These are phyloP conservation scores for Spheniscus mendiculus DNA, from an alignment of 2,113 vertebrate species.

Conservation along the genomic window DNA sequence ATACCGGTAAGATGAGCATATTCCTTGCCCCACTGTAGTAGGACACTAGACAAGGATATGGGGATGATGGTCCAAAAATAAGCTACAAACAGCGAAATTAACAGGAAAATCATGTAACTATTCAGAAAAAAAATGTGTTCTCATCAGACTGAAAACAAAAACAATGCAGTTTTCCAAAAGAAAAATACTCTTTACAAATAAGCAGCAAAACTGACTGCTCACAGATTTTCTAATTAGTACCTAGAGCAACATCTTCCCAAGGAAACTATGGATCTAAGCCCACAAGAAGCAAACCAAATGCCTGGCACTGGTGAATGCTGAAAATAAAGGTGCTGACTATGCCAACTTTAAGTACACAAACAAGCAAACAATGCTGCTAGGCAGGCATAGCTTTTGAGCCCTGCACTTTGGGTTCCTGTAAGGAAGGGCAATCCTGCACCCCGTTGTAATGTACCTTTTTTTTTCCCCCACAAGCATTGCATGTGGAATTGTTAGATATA, in stretches of 20 bases:
- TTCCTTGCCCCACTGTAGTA: neutral
- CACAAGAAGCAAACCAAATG: neutral
- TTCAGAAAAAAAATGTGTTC: neutral
- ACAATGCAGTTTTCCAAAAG: neutral
- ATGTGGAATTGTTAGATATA: neutral
- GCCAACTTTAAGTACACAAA: neutral
- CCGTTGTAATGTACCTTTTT: neutral
- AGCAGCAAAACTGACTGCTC: neutral
- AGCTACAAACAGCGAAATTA: neutral
- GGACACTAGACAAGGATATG: neutral
- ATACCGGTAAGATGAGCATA: neutral
- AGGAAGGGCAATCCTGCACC: neutral
- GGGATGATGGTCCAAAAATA: neutral
- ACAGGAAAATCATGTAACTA: neutral
- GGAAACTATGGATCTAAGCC: neutral
- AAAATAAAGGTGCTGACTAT: neutral
- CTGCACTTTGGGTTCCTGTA: neutral
- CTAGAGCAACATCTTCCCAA: neutral
- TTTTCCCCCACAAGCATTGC: neutral
- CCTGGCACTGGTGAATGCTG: neutral
- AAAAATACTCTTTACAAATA: neutral
- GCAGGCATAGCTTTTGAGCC: neutral
- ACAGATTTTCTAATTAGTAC: neutral
- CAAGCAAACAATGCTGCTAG: neutral
- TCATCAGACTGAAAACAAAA: neutral